These are phyloP conservation scores for Dasyprocta punctata DNA, from an alignment of 2,113 vertebrate genomes.

Conservation along the genomic window DNA sequence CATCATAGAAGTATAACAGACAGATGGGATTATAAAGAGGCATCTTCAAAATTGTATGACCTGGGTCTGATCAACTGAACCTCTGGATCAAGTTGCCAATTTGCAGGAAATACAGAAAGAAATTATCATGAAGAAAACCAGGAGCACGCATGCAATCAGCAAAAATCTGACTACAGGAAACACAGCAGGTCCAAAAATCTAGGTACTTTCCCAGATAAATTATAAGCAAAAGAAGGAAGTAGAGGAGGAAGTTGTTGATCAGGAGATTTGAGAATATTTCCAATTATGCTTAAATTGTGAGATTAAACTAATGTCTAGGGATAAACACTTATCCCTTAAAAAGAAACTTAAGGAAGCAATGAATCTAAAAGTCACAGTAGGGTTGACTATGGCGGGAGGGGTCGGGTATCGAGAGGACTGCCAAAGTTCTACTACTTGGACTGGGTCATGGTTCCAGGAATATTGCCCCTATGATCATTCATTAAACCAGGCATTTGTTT, in stretches of 20 bases:
- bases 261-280: neutral
- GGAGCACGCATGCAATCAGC: accelerated
- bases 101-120: neutral
- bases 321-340: neutral
- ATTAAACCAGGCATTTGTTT: neutral
- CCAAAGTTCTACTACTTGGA: neutral
- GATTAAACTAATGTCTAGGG: neutral
- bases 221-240: neutral
- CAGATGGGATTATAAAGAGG: neutral
- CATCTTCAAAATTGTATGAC: constrained; percentile 27
- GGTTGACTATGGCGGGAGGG: neutral
- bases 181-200: neutral
- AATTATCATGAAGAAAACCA: accelerated
- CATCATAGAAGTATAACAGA: neutral
- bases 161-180: neutral
- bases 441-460: neutral
- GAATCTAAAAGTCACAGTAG: neutral
- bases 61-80: neutral
- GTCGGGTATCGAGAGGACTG: neutral
- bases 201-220: neutral
- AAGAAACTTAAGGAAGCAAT: neutral
- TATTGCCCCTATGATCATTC: neutral
- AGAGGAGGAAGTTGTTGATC: neutral
- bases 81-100: neutral
- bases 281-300: neutral